Evolutionary conservation across 2,888 invertebrate species (phyloP).

Genomic region (Tromatobia lineatoria): DNA sequence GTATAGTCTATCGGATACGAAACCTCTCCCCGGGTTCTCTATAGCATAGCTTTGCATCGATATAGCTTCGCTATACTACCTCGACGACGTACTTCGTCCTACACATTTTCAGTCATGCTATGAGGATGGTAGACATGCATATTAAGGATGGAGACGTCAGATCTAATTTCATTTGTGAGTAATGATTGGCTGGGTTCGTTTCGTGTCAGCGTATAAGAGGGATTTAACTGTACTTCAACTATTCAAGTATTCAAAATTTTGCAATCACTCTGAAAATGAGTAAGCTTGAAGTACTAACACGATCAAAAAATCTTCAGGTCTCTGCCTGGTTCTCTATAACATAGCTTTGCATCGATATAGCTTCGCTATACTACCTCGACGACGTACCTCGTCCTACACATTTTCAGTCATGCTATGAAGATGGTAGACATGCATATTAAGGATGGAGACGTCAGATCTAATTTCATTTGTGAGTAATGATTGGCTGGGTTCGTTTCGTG

Average conservation of each 20-base stretch:
- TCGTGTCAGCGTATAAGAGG: no score
- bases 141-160: background rate
- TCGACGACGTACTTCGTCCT: background rate
- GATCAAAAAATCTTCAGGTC: no score
- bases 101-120: background rate
- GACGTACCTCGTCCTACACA: background rate
- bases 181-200: no score
- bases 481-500: no score
- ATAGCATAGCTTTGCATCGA: background rate
- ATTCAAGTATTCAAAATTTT: no score
- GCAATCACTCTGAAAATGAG: no score
- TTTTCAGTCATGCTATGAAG: background rate
- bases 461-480: background rate
- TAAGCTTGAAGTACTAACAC: no score
- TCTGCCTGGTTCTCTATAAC: background rate
- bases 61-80: background rate
- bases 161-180: background rate
- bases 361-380: background rate
- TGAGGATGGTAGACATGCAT: background rate
- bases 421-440: background rate
- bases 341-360: background rate
- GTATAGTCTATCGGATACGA: conserved; percentile 17
- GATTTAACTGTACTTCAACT: no score
- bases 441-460: background rate
- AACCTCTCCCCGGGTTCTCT: conserved; percentile 6